Evolutionary conservation across 2,113 vertebrate genomes (phyloP).

Genomic region (Malurus elegans): DNA sequence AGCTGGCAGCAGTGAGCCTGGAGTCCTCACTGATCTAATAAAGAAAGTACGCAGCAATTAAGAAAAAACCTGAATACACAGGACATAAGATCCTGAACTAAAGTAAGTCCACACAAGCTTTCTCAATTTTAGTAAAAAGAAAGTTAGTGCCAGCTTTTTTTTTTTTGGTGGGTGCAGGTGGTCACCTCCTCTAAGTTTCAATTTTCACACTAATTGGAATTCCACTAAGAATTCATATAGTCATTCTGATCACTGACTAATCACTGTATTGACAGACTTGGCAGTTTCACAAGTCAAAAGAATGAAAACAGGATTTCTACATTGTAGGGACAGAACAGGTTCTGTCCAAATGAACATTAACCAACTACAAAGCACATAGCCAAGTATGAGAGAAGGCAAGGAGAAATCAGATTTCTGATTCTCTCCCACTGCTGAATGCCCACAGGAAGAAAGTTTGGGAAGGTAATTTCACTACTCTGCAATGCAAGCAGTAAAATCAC

Average conservation of each 20-base stretch:
- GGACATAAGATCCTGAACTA: not conserved
- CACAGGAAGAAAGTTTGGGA: not conserved
- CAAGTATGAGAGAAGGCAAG: not conserved
- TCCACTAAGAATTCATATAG: not conserved
- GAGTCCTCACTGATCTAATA: slow-evolving; percentile 91
- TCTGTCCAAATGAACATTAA: not conserved
- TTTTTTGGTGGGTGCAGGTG: fast-evolving
- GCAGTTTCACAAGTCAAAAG: not conserved
- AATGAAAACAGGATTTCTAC: not conserved
- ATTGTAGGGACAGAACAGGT: not conserved
- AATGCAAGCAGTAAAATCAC: not conserved
- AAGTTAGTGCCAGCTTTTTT: not conserved
- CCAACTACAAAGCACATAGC: not conserved
- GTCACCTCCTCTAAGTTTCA: not conserved
- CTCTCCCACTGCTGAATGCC: not conserved
- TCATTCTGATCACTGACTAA: not conserved
- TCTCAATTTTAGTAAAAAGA: not conserved
- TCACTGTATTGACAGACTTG: not conserved
- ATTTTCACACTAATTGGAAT: not conserved
- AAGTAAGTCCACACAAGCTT: not conserved
- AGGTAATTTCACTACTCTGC: not conserved
- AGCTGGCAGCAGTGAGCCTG: slow-evolving; percentile 76
- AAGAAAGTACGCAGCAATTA: slow-evolving; percentile 70
- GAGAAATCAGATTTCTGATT: not conserved
- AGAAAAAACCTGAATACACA: not conserved